Conservation (phyloP, 2,888 invertebrate species). For the Sarcophaga subvicina region DNA sequence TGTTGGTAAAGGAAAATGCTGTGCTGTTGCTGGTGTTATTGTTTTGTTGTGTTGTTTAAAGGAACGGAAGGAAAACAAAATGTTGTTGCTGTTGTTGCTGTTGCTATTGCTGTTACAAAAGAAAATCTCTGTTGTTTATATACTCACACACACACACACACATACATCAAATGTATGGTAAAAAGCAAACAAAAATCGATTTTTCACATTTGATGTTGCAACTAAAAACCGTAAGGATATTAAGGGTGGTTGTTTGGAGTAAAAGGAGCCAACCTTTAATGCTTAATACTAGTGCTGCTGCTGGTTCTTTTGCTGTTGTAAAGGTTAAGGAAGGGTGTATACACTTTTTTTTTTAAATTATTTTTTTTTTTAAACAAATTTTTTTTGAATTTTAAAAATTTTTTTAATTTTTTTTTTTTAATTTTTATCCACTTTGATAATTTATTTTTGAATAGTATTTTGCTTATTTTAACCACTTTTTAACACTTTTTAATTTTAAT, state of each 20-base stretch:
- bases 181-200: conserved; percentile 65
- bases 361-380: neutral
- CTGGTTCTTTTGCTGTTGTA: neutral
- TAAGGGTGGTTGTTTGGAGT: neutral
- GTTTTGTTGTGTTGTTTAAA: conserved; percentile 20
- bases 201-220: conserved; percentile 63
- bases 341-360: neutral
- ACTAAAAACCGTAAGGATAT: conserved; percentile 18
- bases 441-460: too few species aligned
- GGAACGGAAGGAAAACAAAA: conserved; percentile 48
- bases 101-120: too few species aligned
- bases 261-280: neutral
- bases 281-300: neutral
- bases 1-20: neutral
- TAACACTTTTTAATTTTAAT: too few species aligned
- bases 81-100: too few species aligned
- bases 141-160: too few species aligned
- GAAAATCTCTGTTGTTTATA: too few species aligned
- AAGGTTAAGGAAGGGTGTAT: too few species aligned
- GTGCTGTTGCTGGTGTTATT: conserved; percentile 12
- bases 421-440: too few species aligned
- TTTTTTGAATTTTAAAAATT: neutral
- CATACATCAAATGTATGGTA: too few species aligned
- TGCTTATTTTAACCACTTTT: too few species aligned
- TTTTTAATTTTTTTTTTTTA: too few species aligned